Base-by-base conservation (phyloP, 2,113 vertebrate genomes). In the Saccopteryx bilineata region DNA sequence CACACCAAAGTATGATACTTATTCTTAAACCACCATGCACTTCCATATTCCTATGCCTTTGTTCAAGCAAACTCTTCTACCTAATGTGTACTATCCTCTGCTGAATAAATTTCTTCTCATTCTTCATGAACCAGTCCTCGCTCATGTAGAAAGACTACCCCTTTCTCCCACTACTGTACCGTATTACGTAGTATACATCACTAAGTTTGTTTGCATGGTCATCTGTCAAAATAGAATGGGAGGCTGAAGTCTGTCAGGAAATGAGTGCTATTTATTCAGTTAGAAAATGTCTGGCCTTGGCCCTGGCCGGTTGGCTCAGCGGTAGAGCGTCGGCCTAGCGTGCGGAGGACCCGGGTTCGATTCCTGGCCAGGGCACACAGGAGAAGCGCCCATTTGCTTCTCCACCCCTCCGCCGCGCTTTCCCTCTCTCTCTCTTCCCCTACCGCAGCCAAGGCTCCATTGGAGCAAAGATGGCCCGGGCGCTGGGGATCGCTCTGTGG, bases 141-240 rank as follows among this genome's bases (percentile, higher is more conserved):
- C 23, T 74, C 39, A 48, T 24, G 5, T 65, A 76, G 11, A 12
- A 13, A 85, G 54, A 66, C 33, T 39, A n/a, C 71, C 23, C 12
- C 28, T 56, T 75, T 48, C 11, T 76, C 48, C 50, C 4, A 23
- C 3, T 10, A 5, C 2, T 52, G n/a, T 23, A 33, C 58, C 4
- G 26, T 50, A 28, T 58, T 52, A 12, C 31, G 48, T 52, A 76
- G 72, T 18, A 31, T 39, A 39, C 39, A 39, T 39, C 39, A 39
- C 39, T 3, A 39, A 39, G 39, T 68, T 95, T 66, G 50, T 65
- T 83, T 82, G 26, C 68, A 65, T 39, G 63, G n/a, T 74, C 66
- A 39, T 92, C 39, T 82, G 68, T 92, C 56, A 81, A 46, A 95
- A 96, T 12, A 75, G 76, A 87, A n/a, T 14, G 17, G 39, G 17